Conservation (phyloP, 2,113 vertebrate species). For the Cercocebus atys region DNA sequence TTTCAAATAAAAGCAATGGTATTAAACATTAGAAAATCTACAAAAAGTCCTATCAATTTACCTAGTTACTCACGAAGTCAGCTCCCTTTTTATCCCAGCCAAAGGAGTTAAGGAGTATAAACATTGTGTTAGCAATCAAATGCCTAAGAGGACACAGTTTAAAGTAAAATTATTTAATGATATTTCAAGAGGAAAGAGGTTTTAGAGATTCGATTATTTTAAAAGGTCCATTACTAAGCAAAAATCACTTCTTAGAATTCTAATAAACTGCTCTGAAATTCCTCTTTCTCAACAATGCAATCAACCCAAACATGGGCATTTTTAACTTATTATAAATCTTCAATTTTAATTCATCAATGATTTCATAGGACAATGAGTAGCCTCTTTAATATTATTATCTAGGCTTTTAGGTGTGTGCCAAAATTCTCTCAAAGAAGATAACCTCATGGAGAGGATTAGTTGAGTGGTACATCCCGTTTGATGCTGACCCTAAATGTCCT, state of each 20-base stretch:
- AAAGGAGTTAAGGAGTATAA: not conserved
- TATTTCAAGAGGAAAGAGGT: not conserved
- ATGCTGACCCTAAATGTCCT: not conserved
- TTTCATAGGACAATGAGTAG: not conserved
- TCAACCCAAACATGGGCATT: not conserved
- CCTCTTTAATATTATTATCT: not conserved
- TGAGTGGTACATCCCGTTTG: not conserved
- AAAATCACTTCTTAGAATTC: conserved; percentile 33
- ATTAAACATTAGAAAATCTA: not conserved
- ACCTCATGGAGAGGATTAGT: not conserved
- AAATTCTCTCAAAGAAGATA: not conserved
- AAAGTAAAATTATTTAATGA: conserved; percentile 25
- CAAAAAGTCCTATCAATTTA: not conserved
- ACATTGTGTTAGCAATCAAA: not conserved
- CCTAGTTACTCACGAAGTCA: not conserved
- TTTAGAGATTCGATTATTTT: conserved; percentile 21
- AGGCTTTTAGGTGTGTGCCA: not conserved
- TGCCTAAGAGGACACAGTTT: not conserved
- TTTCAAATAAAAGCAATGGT: not conserved
- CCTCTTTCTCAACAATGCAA: not conserved
- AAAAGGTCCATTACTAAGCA: not conserved
- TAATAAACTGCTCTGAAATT: not conserved
- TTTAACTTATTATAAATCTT: not conserved
- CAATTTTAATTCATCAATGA: not conserved
- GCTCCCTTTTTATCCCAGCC: not conserved